A percentile compares a stretch with the other conserved stretches of the same genome.
phyloP scores from a whole-genome alignment of 1,140 invertebrate species.

The Asbolus verrucosus region DNA sequence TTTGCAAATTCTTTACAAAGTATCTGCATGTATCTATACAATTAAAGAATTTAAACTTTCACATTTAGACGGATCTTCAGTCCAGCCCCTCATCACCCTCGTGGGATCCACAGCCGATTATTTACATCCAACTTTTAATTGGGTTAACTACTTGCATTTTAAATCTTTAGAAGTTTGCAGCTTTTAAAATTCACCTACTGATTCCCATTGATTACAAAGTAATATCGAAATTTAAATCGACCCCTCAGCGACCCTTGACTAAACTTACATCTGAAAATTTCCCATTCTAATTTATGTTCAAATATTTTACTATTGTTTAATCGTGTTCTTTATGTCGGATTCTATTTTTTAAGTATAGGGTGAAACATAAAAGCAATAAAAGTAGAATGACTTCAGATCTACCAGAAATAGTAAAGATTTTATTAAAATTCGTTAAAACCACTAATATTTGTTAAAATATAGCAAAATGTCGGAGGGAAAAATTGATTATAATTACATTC shows the following conservation, averaged over 20 bases:
- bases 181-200: constrained; percentile 31
- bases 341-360: no score
- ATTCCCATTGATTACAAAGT: constrained; percentile 1
- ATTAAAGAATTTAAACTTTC: constrained; percentile 28
- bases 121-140: constrained; percentile 53
- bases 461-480: no score
- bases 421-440: no score
- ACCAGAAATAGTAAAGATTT: no score
- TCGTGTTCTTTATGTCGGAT: no score
- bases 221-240: neutral
- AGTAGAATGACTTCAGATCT: no score
- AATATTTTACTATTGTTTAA: no score
- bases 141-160: constrained; percentile 50
- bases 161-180: constrained; percentile 45
- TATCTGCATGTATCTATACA: constrained; percentile 46
- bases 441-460: no score
- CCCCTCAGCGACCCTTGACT: neutral
- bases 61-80: constrained; percentile 5
- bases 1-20: constrained; percentile 56
- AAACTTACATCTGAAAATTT: neutral
- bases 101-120: constrained; percentile 44
- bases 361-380: no score
- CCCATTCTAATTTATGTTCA: no score
- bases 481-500: no score
- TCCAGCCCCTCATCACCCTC: constrained; percentile 4